These are phyloP conservation scores for Meteorus sp. DNA, from an alignment of 1,140 invertebrate species.

Conservation along the genomic window DNA sequence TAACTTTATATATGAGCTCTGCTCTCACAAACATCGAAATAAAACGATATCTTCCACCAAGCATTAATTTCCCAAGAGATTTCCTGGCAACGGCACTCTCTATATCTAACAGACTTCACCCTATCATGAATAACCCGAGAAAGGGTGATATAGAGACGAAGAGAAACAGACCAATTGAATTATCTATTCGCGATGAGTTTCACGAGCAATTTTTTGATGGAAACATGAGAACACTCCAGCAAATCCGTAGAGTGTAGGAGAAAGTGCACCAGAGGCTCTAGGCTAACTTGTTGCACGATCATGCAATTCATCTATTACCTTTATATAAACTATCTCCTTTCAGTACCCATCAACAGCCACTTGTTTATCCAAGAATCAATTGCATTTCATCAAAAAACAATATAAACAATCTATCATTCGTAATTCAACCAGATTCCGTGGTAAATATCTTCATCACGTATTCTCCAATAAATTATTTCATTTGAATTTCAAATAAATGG, in stretches of 20 bases:
- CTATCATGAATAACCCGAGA: not conserved
- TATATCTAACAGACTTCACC: constrained; percentile 5
- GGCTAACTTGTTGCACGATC: constrained; percentile 11
- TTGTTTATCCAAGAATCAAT: too few relatives aligned
- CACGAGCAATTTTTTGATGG: constrained; percentile 15
- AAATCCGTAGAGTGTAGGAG: not conserved
- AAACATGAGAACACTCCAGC: not conserved
- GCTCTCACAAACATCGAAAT: not conserved
- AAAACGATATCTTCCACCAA: constrained; percentile 3
- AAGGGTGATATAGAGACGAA: not conserved
- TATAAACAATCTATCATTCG: too few relatives aligned
- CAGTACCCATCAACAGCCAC: too few relatives aligned
- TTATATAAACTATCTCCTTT: too few relatives aligned
- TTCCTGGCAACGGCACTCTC: constrained; percentile 18
- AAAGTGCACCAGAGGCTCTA: constrained; percentile 17
- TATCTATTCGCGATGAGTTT: constrained; percentile 17
- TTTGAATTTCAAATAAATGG: not conserved
- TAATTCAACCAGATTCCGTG: too few relatives aligned
- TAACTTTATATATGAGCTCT: too few relatives aligned
- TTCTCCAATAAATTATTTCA: too few relatives aligned
- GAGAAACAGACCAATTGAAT: constrained; percentile 17
- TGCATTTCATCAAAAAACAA: too few relatives aligned
- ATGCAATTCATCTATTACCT: constrained; percentile 12
- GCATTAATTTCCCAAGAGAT: constrained; percentile 22
- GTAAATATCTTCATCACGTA: too few relatives aligned